Conservation (phyloP, 2,113 vertebrate species). For the Scomber japonicus region DNA sequence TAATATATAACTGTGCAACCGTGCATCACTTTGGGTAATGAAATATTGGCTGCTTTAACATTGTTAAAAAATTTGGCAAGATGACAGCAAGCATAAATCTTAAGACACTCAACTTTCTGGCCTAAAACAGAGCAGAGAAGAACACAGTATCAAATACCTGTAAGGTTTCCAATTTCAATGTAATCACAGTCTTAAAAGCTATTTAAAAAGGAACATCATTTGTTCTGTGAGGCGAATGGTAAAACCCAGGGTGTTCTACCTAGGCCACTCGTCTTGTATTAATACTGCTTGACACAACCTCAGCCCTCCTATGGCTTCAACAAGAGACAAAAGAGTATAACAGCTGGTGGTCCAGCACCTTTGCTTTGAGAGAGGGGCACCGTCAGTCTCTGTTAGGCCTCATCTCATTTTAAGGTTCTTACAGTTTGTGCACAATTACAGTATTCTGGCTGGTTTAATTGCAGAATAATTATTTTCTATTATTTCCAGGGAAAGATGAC, state of each 20-base stretch:
- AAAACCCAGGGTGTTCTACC: neutral
- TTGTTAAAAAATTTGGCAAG: constrained; percentile 1
- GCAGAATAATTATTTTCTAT: neutral
- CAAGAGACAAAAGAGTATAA: neutral
- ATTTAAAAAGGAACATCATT: constrained; percentile 9
- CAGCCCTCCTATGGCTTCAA: neutral
- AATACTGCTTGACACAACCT: neutral
- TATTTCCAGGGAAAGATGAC: neutral
- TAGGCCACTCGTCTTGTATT: neutral
- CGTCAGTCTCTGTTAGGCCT: neutral
- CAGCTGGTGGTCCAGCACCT: neutral
- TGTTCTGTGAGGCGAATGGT: constrained; percentile 13
- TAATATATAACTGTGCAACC: constrained; percentile 5
- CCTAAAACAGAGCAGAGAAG: constrained; percentile 3
- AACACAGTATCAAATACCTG: constrained; percentile 15
- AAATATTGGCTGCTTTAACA: constrained; percentile 2
- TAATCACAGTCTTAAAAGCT: constrained; percentile 16
- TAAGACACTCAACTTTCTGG: constrained; percentile 12
- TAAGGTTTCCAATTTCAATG: constrained; percentile 12
- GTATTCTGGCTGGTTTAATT: constrained; percentile 7
- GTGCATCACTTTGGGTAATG: constrained; percentile 1
- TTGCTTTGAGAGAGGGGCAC: no score
- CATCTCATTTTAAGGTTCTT: neutral
- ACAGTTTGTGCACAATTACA: neutral
- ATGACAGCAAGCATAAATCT: constrained; percentile 3